Base-by-base conservation (phyloP, 2,113 vertebrate genomes). In the Tragelaphus scriptus region DNA sequence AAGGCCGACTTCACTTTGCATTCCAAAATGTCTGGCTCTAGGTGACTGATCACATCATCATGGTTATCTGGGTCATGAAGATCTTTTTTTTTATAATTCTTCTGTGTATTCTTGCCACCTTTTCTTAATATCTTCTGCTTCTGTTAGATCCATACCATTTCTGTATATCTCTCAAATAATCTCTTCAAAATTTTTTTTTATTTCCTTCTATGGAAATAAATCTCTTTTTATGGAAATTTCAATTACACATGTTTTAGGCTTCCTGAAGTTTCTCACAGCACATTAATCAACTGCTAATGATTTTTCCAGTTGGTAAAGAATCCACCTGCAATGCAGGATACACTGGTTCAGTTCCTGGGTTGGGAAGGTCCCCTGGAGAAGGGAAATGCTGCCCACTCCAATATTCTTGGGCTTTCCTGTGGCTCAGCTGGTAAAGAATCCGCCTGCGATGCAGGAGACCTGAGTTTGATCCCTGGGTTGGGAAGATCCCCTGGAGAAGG, bases 241-340 rank as follows among this genome's bases (percentile, higher is more conserved):
- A 51, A 8, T 51, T 79, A 51, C 14, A 59, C 4, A 51, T 79
- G 5, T 86, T 86, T 51, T 79, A 87, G 84, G 65, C 12, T 36
- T 2, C 56, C n/a, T 36, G n/a, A 77, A 59, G 6, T 51, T 84
- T 40, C 30, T 19, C 23, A 77, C 15, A 59, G 23, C 17, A 86
- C 44, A 77, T n/a, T 25, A 26, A 86, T 61, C n/a, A 3, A 51
- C 11, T 25, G 11, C 15, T 87, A 16, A 23, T 61, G 19, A 16
- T 36, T 87, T 77, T 87, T 87, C 16, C 1, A 21, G n/a, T 40
- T 71, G n/a, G n/a, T 71, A 12, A 71, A 71, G n/a, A 71, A 36
- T 6, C 65, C 4, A 0, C 17, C 0, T 71, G n/a, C 65, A 36
- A 3, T 36, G 4, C 9, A 36, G 65, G n/a, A 71, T 17, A 36